Conservation (phyloP, 2,888 invertebrate species). For the Polia nebulosa region DNA sequence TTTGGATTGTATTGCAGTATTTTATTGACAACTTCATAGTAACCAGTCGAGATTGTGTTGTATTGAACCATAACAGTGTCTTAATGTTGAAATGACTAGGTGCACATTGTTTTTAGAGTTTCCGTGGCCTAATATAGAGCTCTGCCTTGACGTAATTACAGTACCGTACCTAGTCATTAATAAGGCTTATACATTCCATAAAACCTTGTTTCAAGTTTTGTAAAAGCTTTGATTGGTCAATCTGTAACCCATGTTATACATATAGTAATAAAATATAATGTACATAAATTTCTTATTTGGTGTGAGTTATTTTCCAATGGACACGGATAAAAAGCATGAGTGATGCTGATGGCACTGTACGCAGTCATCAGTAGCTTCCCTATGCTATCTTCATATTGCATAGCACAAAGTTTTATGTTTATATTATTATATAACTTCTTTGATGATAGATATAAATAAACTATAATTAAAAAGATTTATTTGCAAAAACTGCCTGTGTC, state of each 20-base stretch:
- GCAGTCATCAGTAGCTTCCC: constrained; percentile 31
- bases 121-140: constrained; percentile 58
- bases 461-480: constrained; percentile 13
- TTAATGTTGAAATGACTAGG: constrained; percentile 81
- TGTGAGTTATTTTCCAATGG: constrained; percentile 70
- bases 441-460: neutral
- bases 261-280: constrained; percentile 69
- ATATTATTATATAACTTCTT: constrained; percentile 17
- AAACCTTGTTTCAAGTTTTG: constrained; percentile 82
- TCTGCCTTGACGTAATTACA: constrained; percentile 62
- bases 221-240: constrained; percentile 83
- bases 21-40: constrained; percentile 79
- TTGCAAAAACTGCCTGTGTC: constrained; percentile 59
- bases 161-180: constrained; percentile 82
- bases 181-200: constrained; percentile 90
- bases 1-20: constrained; percentile 86
- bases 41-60: constrained; percentile 80
- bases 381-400: constrained; percentile 18
- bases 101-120: constrained; percentile 74
- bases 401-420: constrained; percentile 49
- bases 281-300: constrained; percentile 73
- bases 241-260: constrained; percentile 70
- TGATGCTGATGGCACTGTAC: constrained; percentile 36
- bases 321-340: constrained; percentile 57
- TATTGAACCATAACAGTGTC: constrained; percentile 78